Evolutionary conservation across 2,888 invertebrate genomes (phyloP), one percentile per base, ranked within the genome.

Genomic region (Ormyrus thymus): DNA sequence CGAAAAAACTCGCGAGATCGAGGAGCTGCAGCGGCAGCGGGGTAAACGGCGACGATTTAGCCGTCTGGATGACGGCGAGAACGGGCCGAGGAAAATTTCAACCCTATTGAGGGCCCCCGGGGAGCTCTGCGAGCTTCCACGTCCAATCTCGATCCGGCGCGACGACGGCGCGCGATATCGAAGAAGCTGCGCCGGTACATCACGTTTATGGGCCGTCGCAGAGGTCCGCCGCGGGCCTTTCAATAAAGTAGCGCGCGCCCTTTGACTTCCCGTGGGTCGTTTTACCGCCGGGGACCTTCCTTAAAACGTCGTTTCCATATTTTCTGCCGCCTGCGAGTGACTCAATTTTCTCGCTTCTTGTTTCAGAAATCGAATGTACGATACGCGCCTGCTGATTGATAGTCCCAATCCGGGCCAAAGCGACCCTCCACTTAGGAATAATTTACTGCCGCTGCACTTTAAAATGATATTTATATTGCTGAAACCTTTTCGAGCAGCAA

Each of bases 291-390:
- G 29, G 29, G 69, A 84, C 82, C 83, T 84, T 83, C 84, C 88
- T 87, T 87, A 86, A 86, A 87, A 82, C 82, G 85, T 81, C 86
- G 81, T 86, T 86, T 87, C 85, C 86, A 87, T 87, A 87, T 87
- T 87, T 87, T 84, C 85, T 83, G 73, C 79, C 80, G 80, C 29
- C 29, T 43, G 0, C 66, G 13, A 61, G 55, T 58, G 76, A 71
- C 65, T 77, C 71, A 59, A 77, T 77, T 72, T 65, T 77, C 81
- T 81, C 83, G 48, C 65, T 64, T 10, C 68, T 46, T 15, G 9
- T 43, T 55, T 53, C 43, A n/a, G 68, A 62, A 78, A 78, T 78
- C 78, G 68, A 72, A 73, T 64, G 43, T 46, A 15, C 48, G 29
- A 53, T 65, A 51, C 48, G 15, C 13, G 58, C 45, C 6, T 29